A percentile compares a stretch with the other conserved stretches of the same genome.
Evolutionary conservation across 2,888 invertebrate genomes (phyloP).

Genomic region (Macrosiphum euphorbiae): DNA sequence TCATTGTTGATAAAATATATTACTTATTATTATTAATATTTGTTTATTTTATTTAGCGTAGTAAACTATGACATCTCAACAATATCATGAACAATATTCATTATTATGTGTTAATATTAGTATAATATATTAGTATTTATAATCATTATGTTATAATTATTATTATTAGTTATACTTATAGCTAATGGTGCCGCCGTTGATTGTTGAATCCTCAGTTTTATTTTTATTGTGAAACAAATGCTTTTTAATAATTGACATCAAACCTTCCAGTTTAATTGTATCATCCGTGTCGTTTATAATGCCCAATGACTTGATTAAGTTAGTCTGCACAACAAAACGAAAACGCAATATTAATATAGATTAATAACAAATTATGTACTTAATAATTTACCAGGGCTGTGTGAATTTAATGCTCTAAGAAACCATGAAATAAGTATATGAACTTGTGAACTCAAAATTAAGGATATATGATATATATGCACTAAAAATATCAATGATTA

Average conservation of each 20-base stretch:
- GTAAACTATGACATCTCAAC: too few species aligned
- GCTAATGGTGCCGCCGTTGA: background rate
- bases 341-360: background rate
- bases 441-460: background rate
- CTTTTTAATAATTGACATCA: slow-evolving; percentile 14
- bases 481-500: background rate
- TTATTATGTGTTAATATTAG: too few species aligned
- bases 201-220: background rate
- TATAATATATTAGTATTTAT: too few species aligned
- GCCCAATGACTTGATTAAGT: slow-evolving; percentile 49
- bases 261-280: slow-evolving; percentile 39
- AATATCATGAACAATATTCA: too few species aligned
- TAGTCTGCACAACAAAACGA: slow-evolving; percentile 3
- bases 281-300: slow-evolving; percentile 43
- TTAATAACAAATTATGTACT: background rate
- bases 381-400: background rate
- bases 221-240: slow-evolving; percentile 42
- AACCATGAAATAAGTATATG: background rate
- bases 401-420: background rate
- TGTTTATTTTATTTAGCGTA: too few species aligned
- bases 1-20: too few species aligned
- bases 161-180: background rate
- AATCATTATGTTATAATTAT: background rate
- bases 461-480: background rate
- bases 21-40: too few species aligned